phyloP scores from a whole-genome alignment of 2,113 vertebrate species.

The Eretmochelys imbricata region DNA sequence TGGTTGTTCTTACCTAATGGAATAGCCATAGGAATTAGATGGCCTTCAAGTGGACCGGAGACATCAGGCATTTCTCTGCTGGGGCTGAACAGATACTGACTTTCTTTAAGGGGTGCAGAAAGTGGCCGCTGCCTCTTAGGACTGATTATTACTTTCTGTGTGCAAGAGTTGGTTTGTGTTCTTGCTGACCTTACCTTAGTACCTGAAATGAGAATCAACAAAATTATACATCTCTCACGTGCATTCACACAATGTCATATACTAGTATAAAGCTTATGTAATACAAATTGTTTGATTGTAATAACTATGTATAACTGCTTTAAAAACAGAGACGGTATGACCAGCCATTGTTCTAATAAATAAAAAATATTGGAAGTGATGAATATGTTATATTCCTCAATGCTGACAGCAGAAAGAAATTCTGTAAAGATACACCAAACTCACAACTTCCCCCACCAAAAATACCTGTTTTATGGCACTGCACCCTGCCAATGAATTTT shows the following conservation, averaged over 20 bases:
- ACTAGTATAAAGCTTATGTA: not conserved
- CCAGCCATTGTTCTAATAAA: not conserved
- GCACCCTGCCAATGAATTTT: not conserved
- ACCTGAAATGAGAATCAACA: constrained; percentile 76
- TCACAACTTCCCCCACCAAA: not conserved
- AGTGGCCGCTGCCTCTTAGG: constrained; percentile 21
- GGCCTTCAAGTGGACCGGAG: constrained; percentile 75
- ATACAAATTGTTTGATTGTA: not conserved
- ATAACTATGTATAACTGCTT: not conserved
- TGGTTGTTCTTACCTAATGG: constrained; percentile 85
- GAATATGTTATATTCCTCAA: not conserved
- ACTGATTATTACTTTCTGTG: constrained; percentile 12
- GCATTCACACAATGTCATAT: not conserved
- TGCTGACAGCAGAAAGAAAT: not conserved
- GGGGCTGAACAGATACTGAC: constrained; percentile 79
- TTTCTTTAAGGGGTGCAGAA: constrained; percentile 40
- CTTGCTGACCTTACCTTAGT: constrained; percentile 88
- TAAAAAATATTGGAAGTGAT: not conserved
- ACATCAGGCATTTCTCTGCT: constrained; percentile 52
- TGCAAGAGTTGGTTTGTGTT: constrained; percentile 84
- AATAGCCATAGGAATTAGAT: constrained; percentile 87
- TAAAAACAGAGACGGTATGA: not conserved
- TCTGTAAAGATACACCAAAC: not conserved
- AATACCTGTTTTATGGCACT: no score
- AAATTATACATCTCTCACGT: rapidly evolving